Base-by-base conservation (phyloP, 1,140 invertebrate species). In the Protaetia brevitarsis region DNA sequence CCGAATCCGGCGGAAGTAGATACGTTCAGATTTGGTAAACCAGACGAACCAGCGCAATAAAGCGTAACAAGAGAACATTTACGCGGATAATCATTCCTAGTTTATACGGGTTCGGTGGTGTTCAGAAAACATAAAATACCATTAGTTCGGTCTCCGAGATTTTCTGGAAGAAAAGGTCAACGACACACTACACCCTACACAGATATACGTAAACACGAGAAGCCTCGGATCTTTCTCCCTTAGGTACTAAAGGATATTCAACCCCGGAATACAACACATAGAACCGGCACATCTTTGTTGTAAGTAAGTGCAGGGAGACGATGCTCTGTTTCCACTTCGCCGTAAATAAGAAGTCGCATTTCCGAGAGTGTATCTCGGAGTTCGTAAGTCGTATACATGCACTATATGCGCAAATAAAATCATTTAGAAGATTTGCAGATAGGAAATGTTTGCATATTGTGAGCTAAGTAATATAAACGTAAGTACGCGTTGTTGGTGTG, bases 1-100 rank as follows among this genome's bases (percentile, higher is more conserved):
- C n/a, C 13, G n/a, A 16, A 16, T 41, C 37, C 37, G 37, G 6
- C 7, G 1, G 19, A 10, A 51, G 41, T 23, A 19, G 11, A 51
- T 51, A 51, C 41, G 19, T 23, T 19, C 13, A 51, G 41, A 51
- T 51, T 51, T 51, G 41, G 41, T 51, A 51, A 51, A 51, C 26
- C 41, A 51, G 19, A 51, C 26, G 41, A 51, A 51, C 41, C 41
- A 10, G 26, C 41, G 41, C 26, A 51, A 51, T 51, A 51, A 51
- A 51, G 41, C 41, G 41, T 51, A 51, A 51, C 41, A 51, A 51
- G 41, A 51, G 41, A 41, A 41, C 13, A 16, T 41, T 41, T 41
- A 16, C 37, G 37, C 19, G 19, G 37, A 41, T n/a, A 51, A 51
- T 51, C 41, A 51, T 51, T 51, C 41, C 41, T 4, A 7, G 41